Evolutionary conservation across 1,140 invertebrate species (phyloP).

Genomic region (Pogonus chalceus): DNA sequence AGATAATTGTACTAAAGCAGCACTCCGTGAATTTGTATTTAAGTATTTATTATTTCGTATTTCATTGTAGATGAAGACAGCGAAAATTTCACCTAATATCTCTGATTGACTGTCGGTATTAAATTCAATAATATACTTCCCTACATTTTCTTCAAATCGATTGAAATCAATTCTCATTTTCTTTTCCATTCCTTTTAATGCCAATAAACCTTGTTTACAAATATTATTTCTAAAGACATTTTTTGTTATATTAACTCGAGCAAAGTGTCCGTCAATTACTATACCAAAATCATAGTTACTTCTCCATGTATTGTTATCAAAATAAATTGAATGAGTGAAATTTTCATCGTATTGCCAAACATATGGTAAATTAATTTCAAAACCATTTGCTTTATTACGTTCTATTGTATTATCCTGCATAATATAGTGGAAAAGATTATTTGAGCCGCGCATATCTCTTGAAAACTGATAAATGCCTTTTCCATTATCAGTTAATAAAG

Average conservation of each 20-base stretch:
- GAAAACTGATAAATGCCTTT: slow-evolving; percentile 78
- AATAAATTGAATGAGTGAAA: slow-evolving; percentile 79
- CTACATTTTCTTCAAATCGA: slow-evolving; percentile 72
- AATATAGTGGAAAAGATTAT: slow-evolving; percentile 91
- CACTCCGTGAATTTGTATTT: slow-evolving; percentile 22
- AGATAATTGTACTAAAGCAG: slow-evolving; percentile 33
- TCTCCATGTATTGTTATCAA: slow-evolving; percentile 78
- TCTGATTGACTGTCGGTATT: slow-evolving; percentile 86
- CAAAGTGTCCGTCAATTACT: slow-evolving; percentile 84
- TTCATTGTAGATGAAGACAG: slow-evolving; percentile 69
- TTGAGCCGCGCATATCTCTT: slow-evolving; percentile 80
- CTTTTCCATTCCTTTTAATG: slow-evolving; percentile 94
- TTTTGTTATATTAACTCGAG: slow-evolving; percentile 68
- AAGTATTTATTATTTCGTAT: slow-evolving; percentile 60
- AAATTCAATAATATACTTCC: slow-evolving; percentile 81
- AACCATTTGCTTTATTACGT: slow-evolving; percentile 71
- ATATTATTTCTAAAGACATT: slow-evolving; percentile 80
- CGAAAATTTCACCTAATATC: slow-evolving; percentile 73
- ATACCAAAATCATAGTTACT: slow-evolving; percentile 80
- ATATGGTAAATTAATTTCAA: slow-evolving; percentile 79
- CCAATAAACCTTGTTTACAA: slow-evolving; percentile 73
- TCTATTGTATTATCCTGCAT: slow-evolving; percentile 81
- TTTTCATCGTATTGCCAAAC: slow-evolving; percentile 94
- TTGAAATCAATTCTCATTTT: slow-evolving; percentile 70
- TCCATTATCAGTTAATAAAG: slow-evolving; percentile 73